Base-by-base conservation (phyloP, 2,797 vertebrate genomes). In the Spinus olivaceus region DNA sequence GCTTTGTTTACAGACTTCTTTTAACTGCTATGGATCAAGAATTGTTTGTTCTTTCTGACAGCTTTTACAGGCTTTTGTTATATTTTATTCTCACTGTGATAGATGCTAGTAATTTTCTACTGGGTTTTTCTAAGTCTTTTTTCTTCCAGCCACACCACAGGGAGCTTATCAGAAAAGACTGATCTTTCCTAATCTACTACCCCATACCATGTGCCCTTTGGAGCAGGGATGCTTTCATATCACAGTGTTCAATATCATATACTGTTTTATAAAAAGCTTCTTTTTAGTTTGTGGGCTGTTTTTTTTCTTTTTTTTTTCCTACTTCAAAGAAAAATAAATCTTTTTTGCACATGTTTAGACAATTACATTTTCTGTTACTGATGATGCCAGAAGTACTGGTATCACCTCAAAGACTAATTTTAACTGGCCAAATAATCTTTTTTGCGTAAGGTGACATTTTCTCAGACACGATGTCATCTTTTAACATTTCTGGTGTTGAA, bases 391-490 rank as follows among this genome's bases (percentile, higher is more conserved):
- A 13, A 91, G 77, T 65, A 74, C 37, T 49, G 42, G 27, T 76
- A 89, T 88, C 79, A 66, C 66, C 91, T 94, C 81, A 92, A 96
- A 97, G 22, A 84, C 10, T 89, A 74, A 91, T 94, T 97, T 97
- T 95, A 94, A 86, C 79, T 90, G 92, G 65, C 37, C 65, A 85
- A 97, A 95, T 77, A 96, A 96, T 93, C 80, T 97, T 97, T 97
- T 85, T 94, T 97, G 78, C 73, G 18, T 93, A 84, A 73, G 90
- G 66, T 97, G 95, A 96, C 87, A 96, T 97, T 97, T 96, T 97
- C n/a, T 94, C 88, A 97, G 96, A 97, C 80, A 84, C 95, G 64
- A 97, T 97, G 92, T 97, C 95, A 97, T 95, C 82, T 94, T 76
- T 74, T 94, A 94, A 88, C 47, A 95, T 97, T 96, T 94, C 79